Evolutionary conservation across 1,140 invertebrate genomes (phyloP), one percentile per base, ranked within the genome.

Genomic region (Nasonia giraulti): DNA sequence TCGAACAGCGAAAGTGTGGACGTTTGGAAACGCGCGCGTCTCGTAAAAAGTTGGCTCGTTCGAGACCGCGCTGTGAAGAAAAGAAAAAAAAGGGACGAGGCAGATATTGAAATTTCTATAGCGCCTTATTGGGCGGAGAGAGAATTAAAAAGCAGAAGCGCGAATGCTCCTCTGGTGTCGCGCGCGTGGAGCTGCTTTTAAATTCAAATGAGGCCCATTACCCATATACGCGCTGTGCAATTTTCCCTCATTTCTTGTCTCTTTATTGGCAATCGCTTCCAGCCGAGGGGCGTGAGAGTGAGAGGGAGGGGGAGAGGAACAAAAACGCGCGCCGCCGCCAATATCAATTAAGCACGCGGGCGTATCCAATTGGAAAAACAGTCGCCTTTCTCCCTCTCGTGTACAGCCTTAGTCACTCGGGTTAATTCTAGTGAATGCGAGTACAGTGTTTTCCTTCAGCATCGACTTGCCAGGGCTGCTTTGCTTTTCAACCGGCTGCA

Each of bases 151-250:
- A 14, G 55, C 20, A 62, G 20, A 62, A 62, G 17, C 17, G 37
- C 37, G 31, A 27, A 80, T 79, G 31, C 68, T 80, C 69, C 14
- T 47, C 55, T 80, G 33, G 40, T 66, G 31, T 75, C 50, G 47
- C 31, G 10, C 44, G 4, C 0, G 6, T 78, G 44, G 40, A 4
- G 68, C n/a, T 68, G 47, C 20, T 85, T 81, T 85, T 77, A 81
- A 81, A 85, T 81, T 85, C 73, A 85, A 85, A 85, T 82, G 40
- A 17, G 3, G 74, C 11, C 78, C 27, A 55, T 85, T 85, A 69
- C 23, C 66, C 17, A 62, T 44, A 44, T 33, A 23, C 71, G 33
- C 68, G 68, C 27, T 33, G 23, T 27, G 76, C 71, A 77, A 37
- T 77, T 82, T 85, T 84, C 79, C 75, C 71, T 76, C 71, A 27